Evolutionary conservation across 2,797 vertebrate genomes (phyloP).

Genomic region (Neoniphon sammara): DNA sequence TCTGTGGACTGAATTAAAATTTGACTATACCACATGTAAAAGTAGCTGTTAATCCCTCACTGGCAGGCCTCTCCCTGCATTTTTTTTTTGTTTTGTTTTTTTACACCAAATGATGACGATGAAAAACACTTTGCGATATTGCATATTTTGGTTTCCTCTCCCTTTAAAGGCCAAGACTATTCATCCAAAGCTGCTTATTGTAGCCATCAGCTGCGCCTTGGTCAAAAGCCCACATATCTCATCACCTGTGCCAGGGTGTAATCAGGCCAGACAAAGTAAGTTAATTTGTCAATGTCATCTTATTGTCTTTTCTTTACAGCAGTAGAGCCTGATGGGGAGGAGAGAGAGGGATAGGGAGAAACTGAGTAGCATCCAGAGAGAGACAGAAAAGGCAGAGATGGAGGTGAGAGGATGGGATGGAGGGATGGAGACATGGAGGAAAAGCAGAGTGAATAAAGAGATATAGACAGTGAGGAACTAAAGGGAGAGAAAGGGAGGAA

Average conservation of each 20-base stretch:
- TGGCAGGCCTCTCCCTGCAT: too few species aligned
- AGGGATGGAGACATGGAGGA: background rate
- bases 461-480: background rate
- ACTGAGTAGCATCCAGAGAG: conserved; percentile 7
- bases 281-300: conserved; percentile 54
- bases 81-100: too few species aligned
- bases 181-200: background rate
- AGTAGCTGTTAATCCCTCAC: too few species aligned
- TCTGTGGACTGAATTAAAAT: too few species aligned
- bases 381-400: background rate
- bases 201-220: background rate
- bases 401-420: background rate
- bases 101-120: too few species aligned
- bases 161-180: background rate
- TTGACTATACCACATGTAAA: too few species aligned
- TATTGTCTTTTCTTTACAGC: conserved; percentile 43
- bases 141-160: too few species aligned
- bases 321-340: conserved; percentile 2
- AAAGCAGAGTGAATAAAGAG: background rate
- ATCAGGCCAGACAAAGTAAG: conserved; percentile 41
- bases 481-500: background rate
- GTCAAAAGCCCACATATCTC: conserved; percentile 23
- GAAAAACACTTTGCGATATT: too few species aligned
- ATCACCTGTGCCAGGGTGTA: conserved; percentile 45
- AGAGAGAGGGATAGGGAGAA: conserved; percentile 6